Base-by-base conservation (phyloP, 2,797 vertebrate species). In the Knipowitschia caucasica region DNA sequence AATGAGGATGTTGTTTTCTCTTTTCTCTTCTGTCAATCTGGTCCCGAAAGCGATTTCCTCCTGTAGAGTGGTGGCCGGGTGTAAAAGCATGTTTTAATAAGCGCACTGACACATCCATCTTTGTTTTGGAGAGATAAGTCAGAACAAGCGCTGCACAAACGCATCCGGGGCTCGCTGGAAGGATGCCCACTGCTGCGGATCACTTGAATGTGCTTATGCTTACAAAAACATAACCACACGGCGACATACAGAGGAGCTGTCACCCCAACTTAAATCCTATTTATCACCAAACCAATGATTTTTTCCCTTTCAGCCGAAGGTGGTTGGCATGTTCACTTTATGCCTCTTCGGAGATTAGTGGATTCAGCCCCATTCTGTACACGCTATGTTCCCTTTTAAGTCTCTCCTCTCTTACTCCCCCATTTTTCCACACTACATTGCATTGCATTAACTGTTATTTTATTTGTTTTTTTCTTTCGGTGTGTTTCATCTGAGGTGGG, bases 1-100 rank as follows among this genome's bases (percentile, higher is more conserved):
- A 90, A 91, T 85, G 86, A 89, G 85, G 83, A 89, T 86, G 84
- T 87, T 88, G 84, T 88, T 88, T 87, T 88, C 74, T 84, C 73
- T 77, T 77, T 73, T 84, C 82, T 83, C 64, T 82, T 83, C 85
- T 86, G 88, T 89, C 88, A 89, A 88, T 91, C 87, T 88, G 75
- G 35, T 69, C 76, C 85, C 69, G 82, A 85, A 90, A 88, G 74
- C 76, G 83, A 86, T 89, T 88, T 84, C 78, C 83, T 86, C 82
- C 80, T 74, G 79, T 81, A 87, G 84, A 84, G 72, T 77, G 79
- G 77, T 80, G 80, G 83, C 84, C 67, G 67, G 69, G 82, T 84
- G 83, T 90, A 88, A 88, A 89, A 89, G 82, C 86, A 69, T 69
- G 82, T 86, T 89, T 90, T 91, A 91, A 91, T 90, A 91, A 91